Percentiles rank a stretch among this genome's conserved stretches.
phyloP scores from a whole-genome alignment of 1,140 invertebrate genomes.

The Brachionus rubens region DNA sequence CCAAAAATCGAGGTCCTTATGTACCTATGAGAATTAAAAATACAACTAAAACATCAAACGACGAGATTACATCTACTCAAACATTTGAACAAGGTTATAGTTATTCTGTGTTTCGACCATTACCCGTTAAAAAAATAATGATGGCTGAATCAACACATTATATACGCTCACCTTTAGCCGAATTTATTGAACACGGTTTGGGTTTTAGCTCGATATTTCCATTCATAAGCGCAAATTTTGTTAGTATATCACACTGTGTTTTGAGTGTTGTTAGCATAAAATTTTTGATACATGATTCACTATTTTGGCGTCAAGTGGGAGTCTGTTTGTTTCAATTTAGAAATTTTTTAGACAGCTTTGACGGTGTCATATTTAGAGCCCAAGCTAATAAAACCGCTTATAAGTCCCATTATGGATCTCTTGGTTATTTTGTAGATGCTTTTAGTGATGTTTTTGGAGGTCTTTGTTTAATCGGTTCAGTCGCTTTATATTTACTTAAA shows the following conservation, averaged over 20 bases:
- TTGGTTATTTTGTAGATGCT: constrained; percentile 55
- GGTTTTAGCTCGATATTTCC: constrained; percentile 54
- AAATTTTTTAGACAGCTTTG: constrained; percentile 54
- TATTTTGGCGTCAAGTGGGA: constrained; percentile 52
- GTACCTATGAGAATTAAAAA: constrained; percentile 46
- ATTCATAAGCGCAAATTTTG: constrained; percentile 56
- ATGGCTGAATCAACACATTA: constrained; percentile 54
- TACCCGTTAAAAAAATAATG: constrained; percentile 56
- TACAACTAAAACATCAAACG: constrained; percentile 48
- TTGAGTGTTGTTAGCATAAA: constrained; percentile 52
- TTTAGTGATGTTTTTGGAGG: constrained; percentile 52
- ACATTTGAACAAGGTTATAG: neutral
- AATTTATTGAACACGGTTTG: constrained; percentile 53
- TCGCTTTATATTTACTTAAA: constrained; percentile 31
- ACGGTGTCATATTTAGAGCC: constrained; percentile 55
- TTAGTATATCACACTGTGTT: constrained; percentile 53
- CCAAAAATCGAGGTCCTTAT: constrained; percentile 51
- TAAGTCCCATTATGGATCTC: constrained; percentile 51
- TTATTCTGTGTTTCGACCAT: constrained; percentile 50
- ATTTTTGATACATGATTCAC: constrained; percentile 52
- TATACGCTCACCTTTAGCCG: constrained; percentile 52
- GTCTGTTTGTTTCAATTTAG: constrained; percentile 53
- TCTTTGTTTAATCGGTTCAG: constrained; percentile 48
- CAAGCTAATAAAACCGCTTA: constrained; percentile 47
- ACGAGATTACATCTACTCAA: neutral